Evolutionary conservation across 2,888 invertebrate genomes (phyloP), one percentile per base, ranked within the genome.

Genomic region (Eubasilissa splendida): DNA sequence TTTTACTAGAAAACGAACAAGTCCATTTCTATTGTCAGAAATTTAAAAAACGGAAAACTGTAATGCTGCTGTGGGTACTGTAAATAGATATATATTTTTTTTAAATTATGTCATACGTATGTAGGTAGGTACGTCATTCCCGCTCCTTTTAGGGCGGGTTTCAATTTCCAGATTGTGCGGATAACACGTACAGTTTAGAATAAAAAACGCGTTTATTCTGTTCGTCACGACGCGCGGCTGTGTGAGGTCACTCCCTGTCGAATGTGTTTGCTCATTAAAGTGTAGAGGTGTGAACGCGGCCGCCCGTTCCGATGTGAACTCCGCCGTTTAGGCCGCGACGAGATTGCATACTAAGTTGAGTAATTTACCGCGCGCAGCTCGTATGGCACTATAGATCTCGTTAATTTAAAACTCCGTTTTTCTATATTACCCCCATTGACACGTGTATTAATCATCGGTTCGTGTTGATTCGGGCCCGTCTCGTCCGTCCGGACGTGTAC

Each of bases 211-310:
- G 74, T 74, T 74, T 74, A 74, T 74, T 74, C 58, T 74, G 59
- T 74, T 22, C 42, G 74, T 74, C 74, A 74, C 74, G 74, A 74
- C 74, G 42, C 53, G 74, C 59, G 74, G 74, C 58, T 59, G 59
- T 74, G 54, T 71, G 74, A 74, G 74, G 74, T 74, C 74, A 74
- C 71, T 71, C 71, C 54, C 71, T 71, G 71, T 71, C 71, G 56
- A 71, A 56, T 71, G 31, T 71, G 71, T 56, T 54, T 56, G 71
- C 71, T 71, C 71, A 31, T 56, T 54, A 56, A 54, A 71, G 56
- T 71, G 54, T 54, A 54, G 71, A 71, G 71, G 56, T 71, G 71
- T 71, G 71, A 71, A 71, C 54, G 56, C 31, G 31, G 56, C 31
- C 33, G 56, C 54, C 71, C 14, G 54, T 54, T 71, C 14, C 54